phyloP scores from a whole-genome alignment of 92 coral and sea anemone species.

The Epizoanthus rinbou region DNA sequence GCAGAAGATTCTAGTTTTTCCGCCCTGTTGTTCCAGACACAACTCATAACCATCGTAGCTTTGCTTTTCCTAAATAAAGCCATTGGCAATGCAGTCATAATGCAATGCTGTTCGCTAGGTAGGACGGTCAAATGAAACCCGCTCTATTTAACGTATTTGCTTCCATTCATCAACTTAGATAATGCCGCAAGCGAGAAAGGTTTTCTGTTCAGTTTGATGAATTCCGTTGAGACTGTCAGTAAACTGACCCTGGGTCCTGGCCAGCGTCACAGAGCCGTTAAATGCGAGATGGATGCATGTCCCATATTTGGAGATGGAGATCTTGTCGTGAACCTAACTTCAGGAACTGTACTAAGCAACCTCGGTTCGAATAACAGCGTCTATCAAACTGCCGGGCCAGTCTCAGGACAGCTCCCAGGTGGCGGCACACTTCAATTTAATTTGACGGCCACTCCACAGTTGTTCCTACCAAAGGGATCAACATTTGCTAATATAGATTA shows the following conservation, averaged over 20 bases:
- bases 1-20: no score
- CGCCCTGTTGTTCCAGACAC: no score
- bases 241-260: slow-evolving; percentile 7
- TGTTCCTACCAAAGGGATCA: slow-evolving; percentile 1
- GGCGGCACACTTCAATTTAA: no score
- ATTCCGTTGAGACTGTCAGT: background rate
- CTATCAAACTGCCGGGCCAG: background rate
- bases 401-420: background rate
- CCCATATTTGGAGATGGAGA: slow-evolving; percentile 24
- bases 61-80: no score
- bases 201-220: slow-evolving; percentile 25
- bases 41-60: no score
- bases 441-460: background rate
- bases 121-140: no score
- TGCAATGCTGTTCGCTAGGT: no score
- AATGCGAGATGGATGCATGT: background rate
- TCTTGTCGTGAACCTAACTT: slow-evolving; percentile 18
- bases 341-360: slow-evolving; percentile 14
- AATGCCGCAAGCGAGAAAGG: slow-evolving; percentile 4
- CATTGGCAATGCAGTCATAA: no score
- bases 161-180: background rate
- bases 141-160: no score
- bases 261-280: slow-evolving; percentile 21
- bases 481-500: background rate
- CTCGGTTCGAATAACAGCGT: background rate